Conservation (phyloP, 2,888 invertebrate genomes). For the Leptinotarsa tumamoca region DNA sequence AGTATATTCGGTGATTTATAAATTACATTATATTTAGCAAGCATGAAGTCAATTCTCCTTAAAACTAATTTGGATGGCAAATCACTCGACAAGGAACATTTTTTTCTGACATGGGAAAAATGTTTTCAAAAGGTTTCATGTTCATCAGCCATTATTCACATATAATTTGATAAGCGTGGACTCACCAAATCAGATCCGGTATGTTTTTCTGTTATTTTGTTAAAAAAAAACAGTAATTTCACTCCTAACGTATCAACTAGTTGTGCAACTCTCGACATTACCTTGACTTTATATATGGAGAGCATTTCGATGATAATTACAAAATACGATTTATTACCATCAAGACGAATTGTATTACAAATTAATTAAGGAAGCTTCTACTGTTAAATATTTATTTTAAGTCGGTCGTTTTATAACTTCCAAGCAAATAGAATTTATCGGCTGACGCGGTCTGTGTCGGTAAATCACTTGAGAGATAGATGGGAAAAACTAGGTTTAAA, state of each 20-base stretch:
- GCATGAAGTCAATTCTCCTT: no score
- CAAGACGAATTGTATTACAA: neutral
- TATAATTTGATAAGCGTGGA: no score
- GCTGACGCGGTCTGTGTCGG: neutral
- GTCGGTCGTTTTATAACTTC: conserved; percentile 7
- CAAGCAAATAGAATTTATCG: neutral
- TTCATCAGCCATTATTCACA: no score
- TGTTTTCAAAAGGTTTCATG: no score
- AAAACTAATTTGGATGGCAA: no score
- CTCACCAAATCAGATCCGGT: neutral
- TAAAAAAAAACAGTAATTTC: neutral
- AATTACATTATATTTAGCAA: no score
- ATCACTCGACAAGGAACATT: no score
- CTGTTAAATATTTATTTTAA: conserved; percentile 25
- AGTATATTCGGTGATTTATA: no score
- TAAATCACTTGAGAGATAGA: neutral
- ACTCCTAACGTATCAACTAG: neutral
- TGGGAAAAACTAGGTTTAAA: neutral
- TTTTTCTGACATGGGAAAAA: no score
- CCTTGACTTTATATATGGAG: conserved; percentile 6
- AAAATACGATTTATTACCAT: conserved; percentile 1
- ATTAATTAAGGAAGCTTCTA: neutral
- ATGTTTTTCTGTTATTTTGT: neutral
- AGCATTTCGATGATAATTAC: conserved; percentile 1
- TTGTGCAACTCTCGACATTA: neutral